Conservation (phyloP, 2,113 vertebrate species). For the Hyla sarda region DNA sequence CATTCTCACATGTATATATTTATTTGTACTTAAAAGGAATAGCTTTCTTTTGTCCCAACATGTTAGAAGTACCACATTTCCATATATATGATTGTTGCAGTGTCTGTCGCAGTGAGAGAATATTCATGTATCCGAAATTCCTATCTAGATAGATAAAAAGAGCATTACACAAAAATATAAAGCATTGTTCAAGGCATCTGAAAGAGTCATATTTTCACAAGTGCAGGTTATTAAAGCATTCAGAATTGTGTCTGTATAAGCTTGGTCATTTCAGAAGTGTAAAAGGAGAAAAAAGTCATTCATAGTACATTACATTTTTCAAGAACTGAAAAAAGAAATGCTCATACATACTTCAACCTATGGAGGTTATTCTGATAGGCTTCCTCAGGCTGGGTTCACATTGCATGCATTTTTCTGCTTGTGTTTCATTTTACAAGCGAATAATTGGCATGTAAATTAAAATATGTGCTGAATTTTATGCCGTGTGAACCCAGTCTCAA, state of each 20-base stretch:
- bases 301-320: background rate
- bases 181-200: slow-evolving; percentile 9
- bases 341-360: background rate
- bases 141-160: slow-evolving; percentile 13
- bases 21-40: slow-evolving; percentile 2
- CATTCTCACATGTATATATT: background rate
- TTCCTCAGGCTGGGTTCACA: too few species aligned
- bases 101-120: background rate
- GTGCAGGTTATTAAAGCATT: background rate
- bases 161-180: background rate
- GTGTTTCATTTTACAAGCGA: too few species aligned
- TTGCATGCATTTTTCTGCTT: too few species aligned
- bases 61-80: slow-evolving; percentile 25
- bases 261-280: background rate
- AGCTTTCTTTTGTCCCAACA: slow-evolving; percentile 9
- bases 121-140: slow-evolving; percentile 36
- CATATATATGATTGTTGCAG: slow-evolving; percentile 36
- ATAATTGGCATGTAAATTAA: too few species aligned
- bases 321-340: background rate
- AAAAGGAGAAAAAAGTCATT: background rate
- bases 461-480: too few species aligned
- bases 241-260: slow-evolving; percentile 2
- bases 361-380: background rate
- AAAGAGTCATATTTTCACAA: slow-evolving; percentile 4
- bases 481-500: too few species aligned